Evolutionary conservation across 2,888 invertebrate genomes (phyloP).

Genomic region (Electrophaes corylata): DNA sequence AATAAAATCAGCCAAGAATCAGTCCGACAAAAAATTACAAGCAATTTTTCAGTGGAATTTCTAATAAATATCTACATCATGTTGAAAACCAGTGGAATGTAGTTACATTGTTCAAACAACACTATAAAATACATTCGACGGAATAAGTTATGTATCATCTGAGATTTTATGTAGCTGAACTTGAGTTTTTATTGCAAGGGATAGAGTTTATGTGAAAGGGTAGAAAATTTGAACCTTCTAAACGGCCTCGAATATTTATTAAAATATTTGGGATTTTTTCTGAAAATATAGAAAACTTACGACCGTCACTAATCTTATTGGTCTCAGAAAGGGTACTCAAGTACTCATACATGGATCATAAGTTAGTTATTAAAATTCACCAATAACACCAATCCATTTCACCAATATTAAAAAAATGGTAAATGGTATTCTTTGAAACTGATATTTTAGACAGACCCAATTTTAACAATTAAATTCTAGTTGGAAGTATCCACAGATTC

Average conservation of each 20-base stretch:
- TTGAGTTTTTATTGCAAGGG: constrained; percentile 32
- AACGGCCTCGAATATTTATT: constrained; percentile 20
- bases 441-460: too few species aligned
- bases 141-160: constrained; percentile 26
- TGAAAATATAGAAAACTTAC: constrained; percentile 4
- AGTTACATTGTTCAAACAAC: neutral
- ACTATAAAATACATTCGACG: constrained; percentile 6
- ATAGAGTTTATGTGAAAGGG: constrained; percentile 31
- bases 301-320: constrained; percentile 6
- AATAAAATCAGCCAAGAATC: neutral
- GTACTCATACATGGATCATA: neutral
- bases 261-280: constrained; percentile 14
- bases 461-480: too few species aligned
- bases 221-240: constrained; percentile 20
- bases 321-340: neutral
- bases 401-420: too few species aligned
- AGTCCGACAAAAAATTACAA: neutral
- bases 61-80: neutral
- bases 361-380: neutral
- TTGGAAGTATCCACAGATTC: too few species aligned
- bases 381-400: neutral
- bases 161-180: constrained; percentile 29
- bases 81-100: neutral
- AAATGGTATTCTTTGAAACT: too few species aligned
- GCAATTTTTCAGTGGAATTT: neutral